These are phyloP conservation scores for Sceloporus tristichus DNA, from an alignment of 2,113 vertebrate genomes.

Conservation along the genomic window DNA sequence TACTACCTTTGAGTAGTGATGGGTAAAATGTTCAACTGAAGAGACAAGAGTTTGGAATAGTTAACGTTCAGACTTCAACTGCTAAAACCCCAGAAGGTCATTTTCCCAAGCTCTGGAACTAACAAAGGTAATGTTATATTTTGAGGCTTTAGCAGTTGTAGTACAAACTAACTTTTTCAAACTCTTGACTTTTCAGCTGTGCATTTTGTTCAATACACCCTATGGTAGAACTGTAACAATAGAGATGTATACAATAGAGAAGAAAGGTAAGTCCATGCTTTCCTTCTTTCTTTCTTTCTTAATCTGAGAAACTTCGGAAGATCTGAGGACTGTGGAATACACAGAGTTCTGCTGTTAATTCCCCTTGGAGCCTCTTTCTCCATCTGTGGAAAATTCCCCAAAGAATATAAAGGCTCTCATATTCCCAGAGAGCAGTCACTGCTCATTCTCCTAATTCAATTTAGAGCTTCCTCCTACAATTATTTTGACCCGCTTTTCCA, in stretches of 20 bases:
- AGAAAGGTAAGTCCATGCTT: neutral
- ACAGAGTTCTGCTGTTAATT: neutral
- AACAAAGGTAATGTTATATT: too few species aligned
- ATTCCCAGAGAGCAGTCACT: neutral
- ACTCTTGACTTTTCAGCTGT: too few species aligned
- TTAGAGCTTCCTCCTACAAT: conserved; percentile 23
- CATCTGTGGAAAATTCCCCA: neutral
- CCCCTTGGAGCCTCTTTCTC: neutral
- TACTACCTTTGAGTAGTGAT: neutral
- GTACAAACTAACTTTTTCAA: too few species aligned
- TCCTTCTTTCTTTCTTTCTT: neutral
- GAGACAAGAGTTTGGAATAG: neutral
- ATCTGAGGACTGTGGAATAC: neutral
- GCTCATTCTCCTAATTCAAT: neutral
- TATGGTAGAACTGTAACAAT: neutral
- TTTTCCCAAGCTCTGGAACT: too few species aligned
- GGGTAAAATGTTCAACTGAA: neutral
- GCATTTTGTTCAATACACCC: too few species aligned
- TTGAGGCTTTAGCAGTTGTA: too few species aligned
- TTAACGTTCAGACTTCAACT: too few species aligned
- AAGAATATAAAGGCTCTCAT: neutral
- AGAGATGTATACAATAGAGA: neutral
- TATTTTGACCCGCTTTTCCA: conserved; percentile 18
- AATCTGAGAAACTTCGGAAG: neutral
- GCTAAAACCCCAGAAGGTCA: too few species aligned